Evolutionary conservation across 1,140 invertebrate species (phyloP).

Genomic region (Bombus balteatus): DNA sequence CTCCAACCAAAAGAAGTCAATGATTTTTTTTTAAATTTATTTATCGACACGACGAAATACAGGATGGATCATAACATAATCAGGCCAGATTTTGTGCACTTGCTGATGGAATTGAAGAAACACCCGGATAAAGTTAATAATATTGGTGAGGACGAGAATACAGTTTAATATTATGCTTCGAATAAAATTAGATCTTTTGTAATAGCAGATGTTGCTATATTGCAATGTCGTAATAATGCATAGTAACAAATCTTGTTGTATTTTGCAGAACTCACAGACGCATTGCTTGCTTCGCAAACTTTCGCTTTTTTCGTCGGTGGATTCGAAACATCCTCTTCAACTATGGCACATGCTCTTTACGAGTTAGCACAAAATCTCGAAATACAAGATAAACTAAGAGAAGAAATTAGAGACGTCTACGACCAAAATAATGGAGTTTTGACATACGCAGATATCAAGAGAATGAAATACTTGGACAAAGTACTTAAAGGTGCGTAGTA

Average conservation of each 20-base stretch:
- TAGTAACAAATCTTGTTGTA: too few relatives aligned
- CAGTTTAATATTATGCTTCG: neutral
- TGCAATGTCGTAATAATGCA: too few relatives aligned
- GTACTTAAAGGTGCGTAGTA: constrained; percentile 64
- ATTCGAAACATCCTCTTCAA: constrained; percentile 84
- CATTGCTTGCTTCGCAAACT: constrained; percentile 70
- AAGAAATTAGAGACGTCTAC: constrained; percentile 78
- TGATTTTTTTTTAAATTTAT: constrained; percentile 80
- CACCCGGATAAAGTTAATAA: constrained; percentile 22
- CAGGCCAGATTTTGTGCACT: constrained; percentile 84
- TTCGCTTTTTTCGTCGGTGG: constrained; percentile 82
- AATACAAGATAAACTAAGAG: constrained; percentile 81
- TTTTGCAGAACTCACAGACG: constrained; percentile 68
- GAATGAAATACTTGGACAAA: constrained; percentile 72
- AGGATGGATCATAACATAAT: constrained; percentile 80
- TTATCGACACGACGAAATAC: constrained; percentile 80
- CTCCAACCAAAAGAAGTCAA: constrained; percentile 73
- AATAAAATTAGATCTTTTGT: neutral
- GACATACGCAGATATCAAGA: constrained; percentile 63
- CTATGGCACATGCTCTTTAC: constrained; percentile 79
- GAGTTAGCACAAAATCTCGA: constrained; percentile 82
- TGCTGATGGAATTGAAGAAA: constrained; percentile 82
- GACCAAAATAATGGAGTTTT: constrained; percentile 51
- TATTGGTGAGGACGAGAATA: neutral
- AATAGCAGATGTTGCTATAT: too few relatives aligned